Evolutionary conservation across 23 tunicate genomes (phyloP).

Genomic region (Halocynthia roretzi): DNA sequence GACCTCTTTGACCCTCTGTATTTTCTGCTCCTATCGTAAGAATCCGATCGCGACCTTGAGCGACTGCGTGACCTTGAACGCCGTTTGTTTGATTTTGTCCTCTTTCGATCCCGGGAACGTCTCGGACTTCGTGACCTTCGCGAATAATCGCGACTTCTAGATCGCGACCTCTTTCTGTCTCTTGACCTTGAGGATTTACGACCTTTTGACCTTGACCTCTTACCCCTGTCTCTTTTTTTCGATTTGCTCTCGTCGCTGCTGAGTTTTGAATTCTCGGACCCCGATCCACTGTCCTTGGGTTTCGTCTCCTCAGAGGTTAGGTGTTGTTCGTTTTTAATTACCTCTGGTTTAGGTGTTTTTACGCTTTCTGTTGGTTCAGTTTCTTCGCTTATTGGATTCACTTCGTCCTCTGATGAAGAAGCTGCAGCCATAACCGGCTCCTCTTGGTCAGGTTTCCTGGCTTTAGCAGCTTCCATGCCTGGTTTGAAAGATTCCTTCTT

Average conservation of each 20-base stretch:
- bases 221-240: background rate
- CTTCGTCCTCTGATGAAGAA: no score
- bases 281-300: no score
- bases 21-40: constrained; percentile 6
- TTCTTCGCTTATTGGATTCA: background rate
- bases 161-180: background rate
- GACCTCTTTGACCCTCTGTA: constrained; percentile 9
- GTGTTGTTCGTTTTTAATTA: no score
- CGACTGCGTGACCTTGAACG: constrained; percentile 12
- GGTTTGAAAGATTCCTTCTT: no score
- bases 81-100: constrained; percentile 2
- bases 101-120: background rate
- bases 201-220: background rate
- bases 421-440: no score
- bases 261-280: no score
- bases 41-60: background rate
- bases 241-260: no score
- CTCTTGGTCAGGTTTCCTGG: no score
- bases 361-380: constrained; percentile 3
- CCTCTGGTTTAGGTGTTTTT: no score
- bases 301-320: no score
- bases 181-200: background rate
- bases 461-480: no score
- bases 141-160: background rate
- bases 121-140: background rate